Conservation (phyloP, 2,888 invertebrate genomes). For the Apoda limacodes region DNA sequence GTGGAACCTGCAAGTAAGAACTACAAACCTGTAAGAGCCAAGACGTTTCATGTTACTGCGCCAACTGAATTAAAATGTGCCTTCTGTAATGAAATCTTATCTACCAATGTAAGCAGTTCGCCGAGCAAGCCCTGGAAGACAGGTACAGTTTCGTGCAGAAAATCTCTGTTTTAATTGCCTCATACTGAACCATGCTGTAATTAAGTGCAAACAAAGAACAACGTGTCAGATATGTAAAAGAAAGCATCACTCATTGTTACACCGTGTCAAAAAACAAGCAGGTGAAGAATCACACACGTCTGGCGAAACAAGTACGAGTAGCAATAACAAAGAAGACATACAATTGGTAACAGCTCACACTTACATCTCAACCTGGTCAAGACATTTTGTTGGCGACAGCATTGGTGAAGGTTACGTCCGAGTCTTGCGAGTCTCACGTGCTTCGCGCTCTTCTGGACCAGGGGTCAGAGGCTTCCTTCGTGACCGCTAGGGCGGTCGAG, state of each 20-base stretch:
- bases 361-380: conserved; percentile 15
- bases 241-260: conserved; percentile 16
- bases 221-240: conserved; percentile 18
- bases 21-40: too few species aligned
- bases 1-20: too few species aligned
- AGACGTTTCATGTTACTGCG: too few species aligned
- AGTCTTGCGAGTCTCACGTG: conserved; percentile 9
- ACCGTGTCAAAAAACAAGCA: conserved; percentile 5
- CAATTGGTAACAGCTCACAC: conserved; percentile 16
- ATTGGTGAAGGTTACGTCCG: too few species aligned
- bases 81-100: conserved; percentile 11
- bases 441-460: conserved; percentile 20
- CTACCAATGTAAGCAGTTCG: conserved; percentile 12
- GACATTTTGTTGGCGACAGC: too few species aligned
- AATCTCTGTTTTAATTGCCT: conserved; percentile 13
- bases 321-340: conserved; percentile 12
- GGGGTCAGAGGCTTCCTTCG: conserved; percentile 21
- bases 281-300: conserved; percentile 2
- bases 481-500: conserved; percentile 16
- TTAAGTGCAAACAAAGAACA: conserved; percentile 12
- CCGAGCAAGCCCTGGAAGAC: conserved; percentile 6
- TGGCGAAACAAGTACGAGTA: conserved; percentile 1
- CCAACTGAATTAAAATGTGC: conserved; percentile 5
- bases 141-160: too few species aligned
- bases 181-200: conserved; percentile 11